Base-by-base conservation (phyloP, 2,888 invertebrate species). In the Cephonodes hylas region DNA sequence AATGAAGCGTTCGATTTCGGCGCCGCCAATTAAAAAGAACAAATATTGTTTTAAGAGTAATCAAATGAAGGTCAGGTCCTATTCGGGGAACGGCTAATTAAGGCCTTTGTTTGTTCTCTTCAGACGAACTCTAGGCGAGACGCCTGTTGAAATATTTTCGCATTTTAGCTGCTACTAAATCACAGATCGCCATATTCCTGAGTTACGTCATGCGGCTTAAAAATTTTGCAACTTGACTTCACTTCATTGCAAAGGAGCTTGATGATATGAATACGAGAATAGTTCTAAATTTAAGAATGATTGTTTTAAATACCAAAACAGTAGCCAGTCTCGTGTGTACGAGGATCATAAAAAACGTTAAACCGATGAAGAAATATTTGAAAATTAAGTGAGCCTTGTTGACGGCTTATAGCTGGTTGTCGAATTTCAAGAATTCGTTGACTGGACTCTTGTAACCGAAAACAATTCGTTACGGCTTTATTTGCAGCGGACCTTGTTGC, bases 1-100 rank as follows among this genome's bases (percentile, higher is more conserved):
- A 91, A 92, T 89, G 86, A 89, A 89, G 89, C 90, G 82, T 91
- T 90, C 85, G 76, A 88, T 88, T 88, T 85, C 88, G 85, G 85
- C 85, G 87, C 87, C 85, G 83, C 77, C 81, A 81, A 77, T 79
- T 80, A 75, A 68, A 75, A 79, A 81, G 77, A 77, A 80, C 74
- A 77, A 75, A 72, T 58, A 70, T 67, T 67, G 77, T 48, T 48
- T 82, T 80, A n/a, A 77, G 69, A 72, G 75, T 81, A 83, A 85
- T 84, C 81, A 85, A 79, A 76, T 68, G 74, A 71, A 80, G 76
- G 76, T 76, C 75, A 70, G 70, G 76, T 80, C 73, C 77, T 76
- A 69, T 71, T 69, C 70, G 58, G 59, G 68, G 70, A 71, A 66
- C 62, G 66, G 70, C 69, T 79, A 79, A 80, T 79, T 79, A 79